Conservation (phyloP, 1,140 invertebrate species). For the Heterodera schachtii region DNA sequence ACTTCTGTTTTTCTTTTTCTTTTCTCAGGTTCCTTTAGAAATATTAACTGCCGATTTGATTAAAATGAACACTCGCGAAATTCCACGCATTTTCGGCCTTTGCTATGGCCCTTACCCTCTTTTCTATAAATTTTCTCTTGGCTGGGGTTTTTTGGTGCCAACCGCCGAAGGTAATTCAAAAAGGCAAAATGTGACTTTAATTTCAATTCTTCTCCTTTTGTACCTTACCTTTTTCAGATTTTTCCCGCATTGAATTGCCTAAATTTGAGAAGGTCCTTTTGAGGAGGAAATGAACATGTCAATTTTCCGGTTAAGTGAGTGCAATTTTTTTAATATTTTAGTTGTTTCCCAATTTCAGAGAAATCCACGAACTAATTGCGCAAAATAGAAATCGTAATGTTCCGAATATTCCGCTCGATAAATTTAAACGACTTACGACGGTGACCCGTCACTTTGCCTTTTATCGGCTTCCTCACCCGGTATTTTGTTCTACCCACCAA, state of each 20-base stretch:
- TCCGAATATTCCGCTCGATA: slow-evolving; percentile 18
- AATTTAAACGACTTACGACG: background rate
- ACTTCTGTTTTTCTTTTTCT: background rate
- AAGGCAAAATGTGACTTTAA: too few relatives aligned
- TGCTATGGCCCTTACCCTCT: slow-evolving; percentile 59
- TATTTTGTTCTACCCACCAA: slow-evolving; percentile 18
- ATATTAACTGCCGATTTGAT: slow-evolving; percentile 36
- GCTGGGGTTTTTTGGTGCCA: slow-evolving; percentile 63
- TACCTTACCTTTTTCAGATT: background rate
- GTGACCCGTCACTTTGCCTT: slow-evolving; percentile 47
- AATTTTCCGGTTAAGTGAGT: slow-evolving; percentile 35
- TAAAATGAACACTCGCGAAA: slow-evolving; percentile 46
- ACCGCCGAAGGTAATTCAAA: background rate
- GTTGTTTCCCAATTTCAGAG: slow-evolving; percentile 24
- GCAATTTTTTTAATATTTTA: background rate
- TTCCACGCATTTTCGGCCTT: slow-evolving; percentile 56
- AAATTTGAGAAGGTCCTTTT: slow-evolving; percentile 22
- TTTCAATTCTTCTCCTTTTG: too few relatives aligned
- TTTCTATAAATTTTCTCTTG: slow-evolving; percentile 46
- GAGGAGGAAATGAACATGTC: slow-evolving; percentile 31
- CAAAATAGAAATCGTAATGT: slow-evolving; percentile 23
- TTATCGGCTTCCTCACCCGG: slow-evolving; percentile 56
- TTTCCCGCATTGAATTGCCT: background rate
- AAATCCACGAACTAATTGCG: slow-evolving; percentile 46
- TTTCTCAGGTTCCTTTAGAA: slow-evolving; percentile 3